Percentiles rank a stretch among this genome's conserved stretches.
Evolutionary conservation across 2,888 invertebrate genomes (phyloP).

Genomic region (Nephrocerus scutellatus): DNA sequence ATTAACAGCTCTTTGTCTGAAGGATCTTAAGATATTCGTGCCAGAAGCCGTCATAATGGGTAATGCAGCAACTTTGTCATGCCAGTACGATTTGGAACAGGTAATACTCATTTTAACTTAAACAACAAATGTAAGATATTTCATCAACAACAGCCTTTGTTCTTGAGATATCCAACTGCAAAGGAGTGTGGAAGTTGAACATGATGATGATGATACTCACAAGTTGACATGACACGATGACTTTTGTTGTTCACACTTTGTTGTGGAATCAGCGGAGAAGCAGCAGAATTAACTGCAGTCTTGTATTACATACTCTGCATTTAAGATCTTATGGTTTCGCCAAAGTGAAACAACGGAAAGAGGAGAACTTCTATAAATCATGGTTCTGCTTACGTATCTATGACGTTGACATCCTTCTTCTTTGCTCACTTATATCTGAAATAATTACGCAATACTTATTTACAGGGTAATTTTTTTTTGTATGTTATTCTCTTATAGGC

Average conservation of each 20-base stretch:
- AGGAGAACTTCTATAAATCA: background rate
- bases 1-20: constrained; percentile 41
- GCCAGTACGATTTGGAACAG: constrained; percentile 48
- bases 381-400: constrained; percentile 3
- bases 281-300: too few relatives aligned
- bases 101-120: constrained; percentile 31
- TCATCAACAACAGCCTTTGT: background rate
- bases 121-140: too few relatives aligned
- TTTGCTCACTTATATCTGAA: constrained; percentile 9
- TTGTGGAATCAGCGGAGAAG: too few relatives aligned
- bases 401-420: constrained; percentile 10
- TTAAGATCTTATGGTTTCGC: background rate
- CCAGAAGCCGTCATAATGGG: constrained; percentile 49
- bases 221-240: constrained; percentile 8
- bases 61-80: constrained; percentile 47
- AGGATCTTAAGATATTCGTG: constrained; percentile 48
- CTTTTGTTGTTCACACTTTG: constrained; percentile 9
- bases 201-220: background rate
- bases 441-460: background rate
- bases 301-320: background rate
- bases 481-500: too few relatives aligned
- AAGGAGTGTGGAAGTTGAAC: constrained; percentile 2
- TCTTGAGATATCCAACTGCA: constrained; percentile 9
- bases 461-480: background rate
- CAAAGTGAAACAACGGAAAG: background rate